Conservation (phyloP, 2,113 vertebrate genomes). For the Ginglymostoma cirratum region DNA sequence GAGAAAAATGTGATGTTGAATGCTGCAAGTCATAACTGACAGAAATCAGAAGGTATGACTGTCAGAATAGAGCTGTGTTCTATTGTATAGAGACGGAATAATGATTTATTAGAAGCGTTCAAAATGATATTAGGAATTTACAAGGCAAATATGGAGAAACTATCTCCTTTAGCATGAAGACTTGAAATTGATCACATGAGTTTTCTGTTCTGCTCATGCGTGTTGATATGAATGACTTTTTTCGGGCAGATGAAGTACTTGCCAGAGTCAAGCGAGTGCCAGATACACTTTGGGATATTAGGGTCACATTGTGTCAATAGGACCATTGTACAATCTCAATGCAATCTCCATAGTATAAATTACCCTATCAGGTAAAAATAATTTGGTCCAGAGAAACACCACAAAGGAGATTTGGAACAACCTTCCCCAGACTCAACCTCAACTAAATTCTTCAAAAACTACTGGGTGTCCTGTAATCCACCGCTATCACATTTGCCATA, state of each 20-base stretch:
- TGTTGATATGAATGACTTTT: background rate
- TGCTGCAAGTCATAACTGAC: background rate
- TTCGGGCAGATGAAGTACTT: background rate
- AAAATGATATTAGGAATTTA: background rate
- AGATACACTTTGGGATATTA: background rate
- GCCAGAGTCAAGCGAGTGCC: background rate
- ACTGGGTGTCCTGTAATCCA: too few relatives aligned
- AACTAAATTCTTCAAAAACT: too few relatives aligned
- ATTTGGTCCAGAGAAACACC: background rate
- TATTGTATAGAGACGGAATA: background rate
- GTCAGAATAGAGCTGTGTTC: background rate
- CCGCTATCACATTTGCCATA: too few relatives aligned
- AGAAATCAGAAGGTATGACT: background rate
- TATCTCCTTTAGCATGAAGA: background rate
- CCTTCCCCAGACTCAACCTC: too few relatives aligned
- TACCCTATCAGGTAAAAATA: too few relatives aligned
- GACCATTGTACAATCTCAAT: too few relatives aligned
- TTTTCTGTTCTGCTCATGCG: background rate
- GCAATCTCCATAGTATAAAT: too few relatives aligned
- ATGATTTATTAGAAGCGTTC: background rate
- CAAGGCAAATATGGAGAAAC: background rate
- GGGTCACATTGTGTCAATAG: background rate
- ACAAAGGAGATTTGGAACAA: too few relatives aligned
- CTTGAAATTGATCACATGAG: background rate
- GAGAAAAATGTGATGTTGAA: background rate